phyloP scores from a whole-genome alignment of 2,113 vertebrate species.

The Passerina amoena region DNA sequence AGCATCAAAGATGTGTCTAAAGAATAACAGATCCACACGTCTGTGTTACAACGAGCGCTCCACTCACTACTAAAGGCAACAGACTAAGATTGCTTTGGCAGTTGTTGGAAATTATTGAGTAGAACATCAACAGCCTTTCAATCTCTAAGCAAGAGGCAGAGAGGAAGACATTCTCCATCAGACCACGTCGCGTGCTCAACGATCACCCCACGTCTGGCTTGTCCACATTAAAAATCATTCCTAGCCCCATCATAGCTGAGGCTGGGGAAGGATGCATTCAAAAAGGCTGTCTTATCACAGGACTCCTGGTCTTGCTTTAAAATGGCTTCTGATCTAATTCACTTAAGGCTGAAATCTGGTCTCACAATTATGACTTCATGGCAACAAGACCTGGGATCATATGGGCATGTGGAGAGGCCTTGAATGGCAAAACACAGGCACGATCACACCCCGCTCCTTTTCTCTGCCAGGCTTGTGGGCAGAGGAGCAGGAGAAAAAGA shows the following conservation, averaged over 20 bases:
- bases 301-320: slow-evolving; percentile 5
- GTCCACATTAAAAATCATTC: neutral
- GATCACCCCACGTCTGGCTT: accelerated
- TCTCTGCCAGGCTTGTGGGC: neutral
- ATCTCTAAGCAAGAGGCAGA: neutral
- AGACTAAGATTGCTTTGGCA: slow-evolving; percentile 28
- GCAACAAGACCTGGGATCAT: neutral
- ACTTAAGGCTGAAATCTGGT: neutral
- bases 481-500: neutral
- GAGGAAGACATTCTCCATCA: neutral
- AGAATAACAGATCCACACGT: slow-evolving; percentile 25
- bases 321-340: slow-evolving; percentile 55
- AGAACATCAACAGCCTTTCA: neutral
- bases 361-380: neutral
- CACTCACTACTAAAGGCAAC: slow-evolving; percentile 1
- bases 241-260: neutral
- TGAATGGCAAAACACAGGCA: neutral
- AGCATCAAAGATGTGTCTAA: slow-evolving; percentile 50
- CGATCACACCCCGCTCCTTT: neutral
- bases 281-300: neutral
- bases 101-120: slow-evolving; percentile 47
- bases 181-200: accelerated
- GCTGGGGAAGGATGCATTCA: neutral
- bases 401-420: neutral
- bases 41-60: neutral